Evolutionary conservation across 2,113 vertebrate genomes (phyloP), one percentile per base, ranked within the genome.

Genomic region (Hystrix cristata): DNA sequence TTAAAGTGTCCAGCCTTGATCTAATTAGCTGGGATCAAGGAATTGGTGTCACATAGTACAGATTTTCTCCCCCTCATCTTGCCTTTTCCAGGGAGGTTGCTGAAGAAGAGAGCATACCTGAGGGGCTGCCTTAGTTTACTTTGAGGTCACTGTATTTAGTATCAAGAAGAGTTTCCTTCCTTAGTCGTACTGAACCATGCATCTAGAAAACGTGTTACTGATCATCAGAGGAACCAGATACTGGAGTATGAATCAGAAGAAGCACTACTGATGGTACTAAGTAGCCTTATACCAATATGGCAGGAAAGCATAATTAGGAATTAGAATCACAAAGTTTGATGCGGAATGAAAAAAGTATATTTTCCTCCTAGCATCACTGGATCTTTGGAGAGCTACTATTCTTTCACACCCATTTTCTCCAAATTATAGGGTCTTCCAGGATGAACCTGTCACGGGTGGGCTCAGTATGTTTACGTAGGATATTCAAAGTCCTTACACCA

Each of bases 291-390:
- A 31, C 60, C 64, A 65, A 43, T 60, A 43, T 86, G 53, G 55
- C 29, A 64, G 55, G 59, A 59, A 96, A 91, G 55, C 12, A 84
- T 8, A 51, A 46, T 84, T 67, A 65, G 62, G 38, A 43, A 86
- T 64, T 51, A 34, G 65, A 71, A 79, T 76, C 87, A 51, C 60
- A 95, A 92, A 87, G 38, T 96, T 91, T 90, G 76, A 48, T 87
- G 78, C 81, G 43, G 31, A 87, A 59, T 90, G 46, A 95, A 82
- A 80, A 76, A 46, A 43, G 25, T 7, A 15, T 13, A 59, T 8
- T 59, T 16, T 14, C 7, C 57, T 29, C 29, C 29, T 86, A 78
- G 21, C 46, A 55, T 94, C 60, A 8, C 46, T 94, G 86, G 67
- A 67, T 92, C 23, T 60, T 90, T 14, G 60, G 34, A 95, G 67